Evolutionary conservation across 2,888 invertebrate species (phyloP), one percentile per base, ranked within the genome.

Genomic region (Euzophera pinguis): DNA sequence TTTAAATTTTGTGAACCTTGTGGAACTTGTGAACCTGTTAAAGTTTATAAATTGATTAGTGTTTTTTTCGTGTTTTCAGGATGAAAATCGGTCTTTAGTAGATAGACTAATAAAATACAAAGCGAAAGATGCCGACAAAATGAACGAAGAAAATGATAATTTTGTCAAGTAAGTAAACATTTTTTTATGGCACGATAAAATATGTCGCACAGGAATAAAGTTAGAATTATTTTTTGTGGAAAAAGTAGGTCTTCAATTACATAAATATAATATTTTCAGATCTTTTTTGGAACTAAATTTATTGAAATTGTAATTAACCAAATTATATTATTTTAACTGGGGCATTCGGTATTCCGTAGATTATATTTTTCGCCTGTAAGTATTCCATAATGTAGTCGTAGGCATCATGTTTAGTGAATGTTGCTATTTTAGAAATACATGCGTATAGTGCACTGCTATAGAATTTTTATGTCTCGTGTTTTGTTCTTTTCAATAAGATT

Each of bases 131-230:
- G 99, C 98, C 0, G 98, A 99, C 73, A 95, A 95, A 84, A 93
- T 99, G 93, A 99, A 99, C 76, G 96, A 97, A 87, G 98, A 99
- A 84, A 99, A 99, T 90, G 99, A 99, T 81, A 95, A 95, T 78
- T 95, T 96, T 78, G 85, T 97, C 65, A 96, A 95, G 97, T 97
- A 92, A 93, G 94, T 27, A 10, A 1, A 35, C n/a, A 38, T 27
- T 16, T 35, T 34, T 67, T 47, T 49, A 54, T 55, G 29, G 57
- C 56, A 41, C 60, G 50, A 63, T 64, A 59, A 57, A 58, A 9
- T 14, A 16, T 13, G 13, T 6, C 6, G 14, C 13, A 6, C 38
- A 38, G 13, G 6, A 38, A 38, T 3, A 38, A 38, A 6, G 1
- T 38, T 13, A 38, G 1, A 5, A 7, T 3, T 13, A 38, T 13